phyloP scores from a whole-genome alignment of 2,113 vertebrate genomes.

The Triplophysa dalaica region DNA sequence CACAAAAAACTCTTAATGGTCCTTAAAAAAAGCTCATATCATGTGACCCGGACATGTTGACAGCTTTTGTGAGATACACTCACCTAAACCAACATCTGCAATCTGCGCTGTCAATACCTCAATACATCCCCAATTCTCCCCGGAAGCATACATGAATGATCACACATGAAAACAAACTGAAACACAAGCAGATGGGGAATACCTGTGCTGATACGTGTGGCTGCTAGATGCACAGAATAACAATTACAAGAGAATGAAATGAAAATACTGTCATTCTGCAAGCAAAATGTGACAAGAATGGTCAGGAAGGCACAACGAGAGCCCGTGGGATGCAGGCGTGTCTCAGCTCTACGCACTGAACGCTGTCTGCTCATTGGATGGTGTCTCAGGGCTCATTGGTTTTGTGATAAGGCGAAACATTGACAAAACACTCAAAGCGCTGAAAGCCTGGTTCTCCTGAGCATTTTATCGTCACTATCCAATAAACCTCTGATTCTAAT shows the following conservation, averaged over 20 bases:
- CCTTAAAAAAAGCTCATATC: background rate
- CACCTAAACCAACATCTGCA: background rate
- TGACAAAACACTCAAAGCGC: slow-evolving; percentile 28
- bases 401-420: slow-evolving; percentile 37
- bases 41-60: background rate
- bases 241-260: background rate
- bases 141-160: background rate
- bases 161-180: background rate
- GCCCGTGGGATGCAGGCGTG: slow-evolving; percentile 28
- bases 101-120: background rate
- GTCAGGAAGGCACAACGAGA: slow-evolving; percentile 1
- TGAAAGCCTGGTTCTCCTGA: background rate
- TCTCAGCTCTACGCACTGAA: slow-evolving; percentile 7
- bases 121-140: background rate
- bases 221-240: background rate
- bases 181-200: background rate
- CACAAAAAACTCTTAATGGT: no score
- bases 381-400: slow-evolving; percentile 43
- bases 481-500: slow-evolving; percentile 33
- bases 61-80: background rate
- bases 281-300: slow-evolving; percentile 3
- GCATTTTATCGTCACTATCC: slow-evolving; percentile 24
- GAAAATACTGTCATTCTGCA: background rate
- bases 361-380: slow-evolving; percentile 26
- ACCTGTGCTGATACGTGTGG: background rate